Base-by-base conservation (phyloP, 2,797 vertebrate genomes). In the Neoniphon sammara region DNA sequence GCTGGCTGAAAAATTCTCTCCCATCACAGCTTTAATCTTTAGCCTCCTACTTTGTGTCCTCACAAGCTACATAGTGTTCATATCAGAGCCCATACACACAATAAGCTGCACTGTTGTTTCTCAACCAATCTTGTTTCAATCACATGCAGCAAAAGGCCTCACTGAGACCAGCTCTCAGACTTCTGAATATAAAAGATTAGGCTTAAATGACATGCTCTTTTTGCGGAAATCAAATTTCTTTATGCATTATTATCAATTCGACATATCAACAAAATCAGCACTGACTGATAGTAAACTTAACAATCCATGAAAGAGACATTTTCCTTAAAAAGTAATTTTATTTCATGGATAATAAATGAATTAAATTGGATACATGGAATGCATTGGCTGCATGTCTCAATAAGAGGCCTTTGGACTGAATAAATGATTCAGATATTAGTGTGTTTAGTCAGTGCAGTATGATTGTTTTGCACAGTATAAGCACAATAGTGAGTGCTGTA, bases 91-190 rank as follows among this genome's bases (percentile, higher is more conserved):
- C 47, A 46, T 17, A 70, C 58, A 20, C 79, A 93, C 91, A 93
- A 92, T 90, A 85, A 81, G 81, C 72, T 52, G 69, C 85, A 74
- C 84, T 91, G 89, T 93, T 87, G 81, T 85, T 87, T 85, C 69
- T 64, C 39, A 31, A 44, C 20, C 56, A 46, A 39, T 53, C 53
- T 20, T 79, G 21, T 39, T 56, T 63, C 75, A 78, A 87, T 89
- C 90, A 91, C 90, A 92, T 89, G 89, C 69, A 82, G 76, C 54
- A 31, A 47, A 81, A 62, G 66, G 66, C 57, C 72, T 34, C 63
- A 70, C 69, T 65, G 49, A 75, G 57, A 58, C 39, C 53, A 39
- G 49, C 67, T 10, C 70, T 68, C 52, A 63, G 53, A 76, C 17
- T 12, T 5, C 52, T 76, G 14, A 65, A 74, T 31, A 67, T 42